Evolutionary conservation across 2,888 invertebrate species (phyloP).

Genomic region (Zootermopsis nevadensis): DNA sequence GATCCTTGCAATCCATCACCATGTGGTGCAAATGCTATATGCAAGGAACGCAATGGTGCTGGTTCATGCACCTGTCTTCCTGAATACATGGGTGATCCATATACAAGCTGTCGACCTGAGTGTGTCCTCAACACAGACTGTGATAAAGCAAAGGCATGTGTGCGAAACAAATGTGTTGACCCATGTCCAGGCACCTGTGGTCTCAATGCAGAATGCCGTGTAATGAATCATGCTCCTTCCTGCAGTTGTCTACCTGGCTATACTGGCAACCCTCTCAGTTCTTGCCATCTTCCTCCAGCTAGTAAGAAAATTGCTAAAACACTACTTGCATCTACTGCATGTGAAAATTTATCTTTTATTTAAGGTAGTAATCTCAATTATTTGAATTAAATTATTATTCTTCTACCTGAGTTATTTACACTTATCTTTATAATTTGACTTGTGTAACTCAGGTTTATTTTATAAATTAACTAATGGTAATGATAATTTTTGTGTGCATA

Average conservation of each 20-base stretch:
- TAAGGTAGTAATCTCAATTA: constrained; percentile 28
- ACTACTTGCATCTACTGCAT: neutral
- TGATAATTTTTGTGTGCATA: too few relatives aligned
- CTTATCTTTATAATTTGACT: too few relatives aligned
- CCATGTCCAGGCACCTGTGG: constrained; percentile 88
- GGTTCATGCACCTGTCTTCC: constrained; percentile 85
- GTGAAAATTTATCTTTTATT: constrained; percentile 35
- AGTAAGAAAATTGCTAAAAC: constrained; percentile 49
- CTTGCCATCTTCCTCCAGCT: constrained; percentile 69
- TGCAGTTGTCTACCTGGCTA: constrained; percentile 80
- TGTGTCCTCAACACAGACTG: constrained; percentile 88
- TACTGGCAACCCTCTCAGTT: constrained; percentile 81
- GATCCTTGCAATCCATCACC: constrained; percentile 74
- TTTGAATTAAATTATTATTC: neutral
- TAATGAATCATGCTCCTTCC: constrained; percentile 84
- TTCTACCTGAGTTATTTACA: too few relatives aligned
- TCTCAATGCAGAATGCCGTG: constrained; percentile 83
- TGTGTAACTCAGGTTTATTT: too few relatives aligned
- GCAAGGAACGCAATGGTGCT: constrained; percentile 82
- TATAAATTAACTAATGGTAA: too few relatives aligned
- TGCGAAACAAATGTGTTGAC: constrained; percentile 85
- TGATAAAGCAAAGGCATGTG: constrained; percentile 78
- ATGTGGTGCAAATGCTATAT: constrained; percentile 79
- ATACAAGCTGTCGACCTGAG: constrained; percentile 82
- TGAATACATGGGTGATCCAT: constrained; percentile 88